These are phyloP conservation scores for Sebastes variabilis DNA, from an alignment of 2,797 vertebrate genomes.

Conservation along the genomic window DNA sequence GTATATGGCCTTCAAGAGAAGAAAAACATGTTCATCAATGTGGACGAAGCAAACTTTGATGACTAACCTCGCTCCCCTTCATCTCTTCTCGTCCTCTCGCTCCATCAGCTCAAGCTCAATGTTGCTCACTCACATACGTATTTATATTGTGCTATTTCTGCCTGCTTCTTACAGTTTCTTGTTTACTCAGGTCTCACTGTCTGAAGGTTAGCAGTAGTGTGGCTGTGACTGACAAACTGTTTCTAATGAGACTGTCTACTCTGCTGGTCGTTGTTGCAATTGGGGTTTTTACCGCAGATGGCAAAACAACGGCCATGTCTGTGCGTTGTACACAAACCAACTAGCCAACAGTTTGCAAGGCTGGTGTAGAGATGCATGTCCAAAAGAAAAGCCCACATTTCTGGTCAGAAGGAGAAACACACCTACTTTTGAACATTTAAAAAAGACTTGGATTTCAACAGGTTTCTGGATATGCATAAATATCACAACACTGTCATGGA, in stretches of 20 bases:
- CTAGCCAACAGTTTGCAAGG: no score
- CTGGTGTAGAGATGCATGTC: no score
- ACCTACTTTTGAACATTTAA: no score
- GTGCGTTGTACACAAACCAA: no score
- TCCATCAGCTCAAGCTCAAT: constrained; percentile 33
- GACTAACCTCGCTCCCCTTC: constrained; percentile 45
- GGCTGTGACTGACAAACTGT: neutral
- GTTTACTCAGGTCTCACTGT: neutral
- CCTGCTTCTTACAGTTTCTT: neutral
- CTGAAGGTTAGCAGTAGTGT: neutral
- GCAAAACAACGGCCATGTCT: no score
- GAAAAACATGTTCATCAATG: constrained; percentile 34
- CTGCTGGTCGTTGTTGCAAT: neutral
- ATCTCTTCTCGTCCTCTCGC: constrained; percentile 25
- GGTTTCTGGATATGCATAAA: neutral
- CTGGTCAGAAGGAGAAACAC: no score
- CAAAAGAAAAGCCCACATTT: no score
- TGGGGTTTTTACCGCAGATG: neutral
- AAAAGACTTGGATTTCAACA: no score
- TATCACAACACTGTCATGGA: neutral
- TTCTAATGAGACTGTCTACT: neutral
- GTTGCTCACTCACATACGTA: constrained; percentile 2
- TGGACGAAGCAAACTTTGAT: constrained; percentile 41
- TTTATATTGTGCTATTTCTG: constrained; percentile 6
- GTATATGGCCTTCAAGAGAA: neutral